Base-by-base conservation (phyloP, 2,888 invertebrate genomes). In the Agrochola circellaris region DNA sequence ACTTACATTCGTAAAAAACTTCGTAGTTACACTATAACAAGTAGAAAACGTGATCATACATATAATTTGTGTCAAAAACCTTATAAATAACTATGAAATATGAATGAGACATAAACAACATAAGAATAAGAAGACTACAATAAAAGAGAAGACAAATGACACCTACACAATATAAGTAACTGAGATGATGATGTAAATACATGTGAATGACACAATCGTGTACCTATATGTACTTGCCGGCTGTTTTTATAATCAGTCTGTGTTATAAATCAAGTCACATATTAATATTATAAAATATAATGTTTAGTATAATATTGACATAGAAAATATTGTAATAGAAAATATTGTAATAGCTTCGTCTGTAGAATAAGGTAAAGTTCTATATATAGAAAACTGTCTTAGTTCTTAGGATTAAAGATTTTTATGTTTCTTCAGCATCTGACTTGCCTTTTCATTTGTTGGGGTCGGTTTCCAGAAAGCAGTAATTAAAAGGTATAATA, bases 241-340 rank as follows among this genome's bases (percentile, higher is more conserved):
- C 73, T 82, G 73, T 73, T 73, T 75, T 73, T 67, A 58, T 73
- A 60, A 73, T 85, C 17, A 48, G 71, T 83, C 82, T 84, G 76
- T 26, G 20, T 73, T 75, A 75, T 67, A 65, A 67, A 73, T 73
- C 72, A 64, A 80, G 62, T 54, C 34, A 30, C 17, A 45, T 17
- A 56, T 7, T 54, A 20, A 58, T 2, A 5, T 45, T 20, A 30
- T 30, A 30, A 4, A 34, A 34, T 45, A 17, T 38, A 60, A 54
- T 34, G 8, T 30, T 7, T 26, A 15, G 17, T 30, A 26, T 8
- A 34, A 26, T 45, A 77, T 30, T 34, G 20, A 20, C 13, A 48
- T 30, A 30, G 5, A 58, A 67, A 30, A 54, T 45, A 77, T 30
- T 34, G 20, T n/a, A 9, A 48, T 30, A 30, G 5, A 58, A 67